Base-by-base conservation (phyloP, 1,140 invertebrate species). In the Artemia franciscana region DNA sequence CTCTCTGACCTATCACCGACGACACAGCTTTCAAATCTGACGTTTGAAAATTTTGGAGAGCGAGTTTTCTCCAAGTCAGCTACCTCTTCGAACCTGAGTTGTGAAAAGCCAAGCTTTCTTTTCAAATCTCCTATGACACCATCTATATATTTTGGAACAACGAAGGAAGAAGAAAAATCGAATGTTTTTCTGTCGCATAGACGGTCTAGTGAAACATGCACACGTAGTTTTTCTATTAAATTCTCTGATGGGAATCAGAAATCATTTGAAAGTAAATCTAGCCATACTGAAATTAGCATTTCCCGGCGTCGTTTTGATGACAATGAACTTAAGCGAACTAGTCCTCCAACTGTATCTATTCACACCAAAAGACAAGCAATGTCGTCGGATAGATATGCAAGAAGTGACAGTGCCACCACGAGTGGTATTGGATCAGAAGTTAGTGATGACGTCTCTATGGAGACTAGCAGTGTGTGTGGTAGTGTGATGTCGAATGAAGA, bases 21-120 rank as follows among this genome's bases (percentile, higher is more conserved):
- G 27, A 71, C 73, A 27, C 75, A 73, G 7, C 66, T 76, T 58
- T 70, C 74, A 0, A 68, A 71, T 59, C 68, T 77, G 5, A 72
- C 72, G 63, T 77, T 77, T 62, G 69, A 67, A 26, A 69, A 69
- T 51, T 51, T 51, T 51, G 39, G 39, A 18, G 39, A 51, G 39
- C 39, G 39, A 18, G 12, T 51, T 18, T 51, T 51, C 39, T 51
- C 39, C 12, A 51, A 51, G 39, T n/a, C n/a, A n/a, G 39, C 39
- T 3, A 18, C 12, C 12, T 12, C 39, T 12, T 12, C 12, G 21
- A 51, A 51, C 12, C 21, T 51, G 2, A 18, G 21, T 15, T 18
- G 39, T 51, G 39, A 51, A 51, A 51, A 51, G 39, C 39, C 12
- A 15, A 18, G 39, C 12, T 2, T 51, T 51, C 21, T 18, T 12